These are phyloP conservation scores for Nycteola revayana DNA, from an alignment of 2,888 invertebrate species.

Conservation along the genomic window DNA sequence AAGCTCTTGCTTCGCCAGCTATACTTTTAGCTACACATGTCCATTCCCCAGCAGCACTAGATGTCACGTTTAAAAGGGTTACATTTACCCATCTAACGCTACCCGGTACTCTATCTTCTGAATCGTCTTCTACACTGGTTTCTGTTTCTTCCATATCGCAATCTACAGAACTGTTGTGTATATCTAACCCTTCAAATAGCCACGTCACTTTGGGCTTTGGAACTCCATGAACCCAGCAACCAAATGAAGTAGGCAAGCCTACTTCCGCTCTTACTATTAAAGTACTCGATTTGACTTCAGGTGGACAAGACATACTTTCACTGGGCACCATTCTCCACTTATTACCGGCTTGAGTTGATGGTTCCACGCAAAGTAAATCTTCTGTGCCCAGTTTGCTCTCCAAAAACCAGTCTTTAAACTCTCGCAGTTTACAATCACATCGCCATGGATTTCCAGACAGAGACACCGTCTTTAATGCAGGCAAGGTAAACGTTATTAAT, in stretches of 20 bases:
- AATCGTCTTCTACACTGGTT: constrained; percentile 64
- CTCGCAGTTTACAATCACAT: constrained; percentile 93
- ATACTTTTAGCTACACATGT: constrained; percentile 89
- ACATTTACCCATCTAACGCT: constrained; percentile 89
- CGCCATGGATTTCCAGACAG: constrained; percentile 94
- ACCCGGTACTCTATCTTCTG: constrained; percentile 70
- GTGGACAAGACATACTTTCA: constrained; percentile 91
- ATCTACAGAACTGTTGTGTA: constrained; percentile 71
- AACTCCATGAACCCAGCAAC: constrained; percentile 91
- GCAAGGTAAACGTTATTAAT: constrained; percentile 84
- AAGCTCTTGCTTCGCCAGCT: constrained; percentile 83
- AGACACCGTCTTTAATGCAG: constrained; percentile 89
- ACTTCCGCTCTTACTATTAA: constrained; percentile 86
- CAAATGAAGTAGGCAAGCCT: constrained; percentile 91
- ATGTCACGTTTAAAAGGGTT: constrained; percentile 91
- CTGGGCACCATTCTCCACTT: constrained; percentile 90
- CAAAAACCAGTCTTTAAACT: constrained; percentile 92
- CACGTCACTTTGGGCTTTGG: constrained; percentile 92
- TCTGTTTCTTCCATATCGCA: constrained; percentile 75
- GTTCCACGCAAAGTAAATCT: constrained; percentile 88
- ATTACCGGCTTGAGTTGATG: constrained; percentile 85
- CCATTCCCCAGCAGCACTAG: constrained; percentile 92
- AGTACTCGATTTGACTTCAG: constrained; percentile 85
- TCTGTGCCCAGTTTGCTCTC: constrained; percentile 89
- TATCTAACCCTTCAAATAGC: constrained; percentile 87